Evolutionary conservation across 2,888 invertebrate genomes (phyloP), one percentile per base, ranked within the genome.

Genomic region (Ophion ventricosus): DNA sequence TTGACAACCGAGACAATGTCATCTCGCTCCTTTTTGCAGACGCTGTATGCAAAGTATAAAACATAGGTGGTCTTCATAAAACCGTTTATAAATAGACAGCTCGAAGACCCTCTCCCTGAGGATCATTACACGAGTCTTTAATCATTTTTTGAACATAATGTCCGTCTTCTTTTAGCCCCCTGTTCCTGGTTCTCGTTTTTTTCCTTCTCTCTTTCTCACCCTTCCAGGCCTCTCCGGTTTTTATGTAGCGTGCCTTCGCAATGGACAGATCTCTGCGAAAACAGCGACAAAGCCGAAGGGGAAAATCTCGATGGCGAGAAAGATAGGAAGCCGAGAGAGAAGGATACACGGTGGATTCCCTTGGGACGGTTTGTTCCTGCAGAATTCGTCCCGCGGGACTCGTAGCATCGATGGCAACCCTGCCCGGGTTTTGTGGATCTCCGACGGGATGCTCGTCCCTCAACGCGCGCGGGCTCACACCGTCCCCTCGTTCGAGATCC

Each of bases 321-420:
- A 75, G 74, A 78, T 69, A 79, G 70, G 79, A 59, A 63, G 1
- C 11, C 49, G 49, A 49, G 82, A 75, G 23, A 35, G 64, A 20
- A 8, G 25, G 23, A 72, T 85, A 84, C 80, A 86, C 79, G 63
- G 40, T 64, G 49, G 49, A 49, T 49, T 87, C 90, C 85, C 89
- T 79, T 84, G 92, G 92, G 92, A 92, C 88, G 90, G 90, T 92
- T 92, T 92, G 92, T 91, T 91, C 89, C 89, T 87, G 87, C 88
- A 88, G 88, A 87, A 90, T 88, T 92, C 67, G 35, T 80, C 92
- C 91, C 92, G 74, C 82, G 92, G 89, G 92, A 92, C 72, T 67
- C 75, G 81, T 78, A 89, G 90, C 88, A 72, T 79, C 77, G 67
- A 67, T 26, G 25, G 26, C 67, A 67, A 40, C 25, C 43, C 11